Evolutionary conservation across 2,113 vertebrate species (phyloP).

Genomic region (Heliornis fulica): DNA sequence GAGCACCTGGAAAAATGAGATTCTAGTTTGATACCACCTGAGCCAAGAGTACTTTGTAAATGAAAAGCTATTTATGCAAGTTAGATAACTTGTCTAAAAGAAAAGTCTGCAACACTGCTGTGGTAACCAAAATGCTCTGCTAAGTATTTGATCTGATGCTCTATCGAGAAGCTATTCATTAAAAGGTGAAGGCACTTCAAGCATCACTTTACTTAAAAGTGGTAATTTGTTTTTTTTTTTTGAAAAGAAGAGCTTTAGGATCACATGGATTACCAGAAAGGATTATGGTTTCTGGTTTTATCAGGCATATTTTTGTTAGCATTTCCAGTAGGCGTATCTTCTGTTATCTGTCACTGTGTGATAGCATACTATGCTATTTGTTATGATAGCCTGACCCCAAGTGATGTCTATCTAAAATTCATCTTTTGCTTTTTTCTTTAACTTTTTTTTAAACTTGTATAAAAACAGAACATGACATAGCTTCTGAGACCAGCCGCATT

Average conservation of each 20-base stretch:
- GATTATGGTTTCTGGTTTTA: not conserved
- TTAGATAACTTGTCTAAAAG: not conserved
- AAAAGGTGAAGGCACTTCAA: not conserved
- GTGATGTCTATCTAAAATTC: not conserved
- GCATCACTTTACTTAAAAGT: not conserved
- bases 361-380: not conserved
- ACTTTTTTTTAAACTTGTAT: not conserved
- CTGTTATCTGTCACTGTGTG: not conserved
- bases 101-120: not conserved
- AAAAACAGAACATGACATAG: not conserved
- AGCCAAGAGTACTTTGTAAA: not conserved
- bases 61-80: not conserved
- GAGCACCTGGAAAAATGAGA: not conserved
- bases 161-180: not conserved
- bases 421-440: too few species aligned
- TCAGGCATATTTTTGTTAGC: not conserved
- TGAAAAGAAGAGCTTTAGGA: not conserved
- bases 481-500: not conserved
- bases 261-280: not conserved
- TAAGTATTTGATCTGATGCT: not conserved
- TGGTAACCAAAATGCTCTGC: not conserved
- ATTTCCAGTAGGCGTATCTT: not conserved
- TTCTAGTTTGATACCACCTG: not conserved
- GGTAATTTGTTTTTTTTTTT: not conserved
- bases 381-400: not conserved